A percentile compares a stretch with the other conserved stretches of the same genome.
Evolutionary conservation across 2,888 invertebrate species (phyloP).

Genomic region (Tetropium fuscum): DNA sequence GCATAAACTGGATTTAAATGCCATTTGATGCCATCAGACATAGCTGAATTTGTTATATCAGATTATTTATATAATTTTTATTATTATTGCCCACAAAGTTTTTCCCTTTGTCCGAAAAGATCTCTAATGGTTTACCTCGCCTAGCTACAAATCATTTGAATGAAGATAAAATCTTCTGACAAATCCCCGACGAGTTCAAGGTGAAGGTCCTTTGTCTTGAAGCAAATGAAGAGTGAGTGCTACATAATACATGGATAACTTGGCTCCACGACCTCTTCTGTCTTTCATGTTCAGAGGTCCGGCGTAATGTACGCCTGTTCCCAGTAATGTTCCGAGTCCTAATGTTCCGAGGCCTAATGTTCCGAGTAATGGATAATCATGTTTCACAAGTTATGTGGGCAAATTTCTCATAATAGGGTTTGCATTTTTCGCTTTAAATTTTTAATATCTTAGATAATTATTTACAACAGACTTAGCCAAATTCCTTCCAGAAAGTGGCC

Average conservation of each 20-base stretch:
- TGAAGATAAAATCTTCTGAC: conserved; percentile 36
- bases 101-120: not conserved
- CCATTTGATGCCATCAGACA: conserved; percentile 18
- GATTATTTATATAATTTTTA: not conserved
- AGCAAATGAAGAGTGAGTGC: not conserved
- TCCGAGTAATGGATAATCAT: too few species aligned
- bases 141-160: conserved; percentile 34
- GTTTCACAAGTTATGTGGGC: too few species aligned
- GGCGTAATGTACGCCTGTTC: conserved; percentile 39
- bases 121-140: conserved; percentile 20
- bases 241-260: conserved; percentile 34
- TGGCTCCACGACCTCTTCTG: conserved; percentile 23
- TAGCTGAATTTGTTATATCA: not conserved
- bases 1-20: conserved; percentile 24
- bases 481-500: conserved; percentile 37
- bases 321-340: too few species aligned
- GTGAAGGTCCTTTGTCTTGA: conserved; percentile 24
- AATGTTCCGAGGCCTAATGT: too few species aligned
- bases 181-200: conserved; percentile 41
- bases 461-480: conserved; percentile 32
- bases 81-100: not conserved
- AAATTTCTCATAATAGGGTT: too few species aligned
- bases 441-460: conserved; percentile 42
- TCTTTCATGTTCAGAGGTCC: conserved; percentile 39
- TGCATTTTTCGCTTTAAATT: conserved; percentile 32